Base-by-base conservation (phyloP, 2,113 vertebrate genomes). In the Rallus limicola region DNA sequence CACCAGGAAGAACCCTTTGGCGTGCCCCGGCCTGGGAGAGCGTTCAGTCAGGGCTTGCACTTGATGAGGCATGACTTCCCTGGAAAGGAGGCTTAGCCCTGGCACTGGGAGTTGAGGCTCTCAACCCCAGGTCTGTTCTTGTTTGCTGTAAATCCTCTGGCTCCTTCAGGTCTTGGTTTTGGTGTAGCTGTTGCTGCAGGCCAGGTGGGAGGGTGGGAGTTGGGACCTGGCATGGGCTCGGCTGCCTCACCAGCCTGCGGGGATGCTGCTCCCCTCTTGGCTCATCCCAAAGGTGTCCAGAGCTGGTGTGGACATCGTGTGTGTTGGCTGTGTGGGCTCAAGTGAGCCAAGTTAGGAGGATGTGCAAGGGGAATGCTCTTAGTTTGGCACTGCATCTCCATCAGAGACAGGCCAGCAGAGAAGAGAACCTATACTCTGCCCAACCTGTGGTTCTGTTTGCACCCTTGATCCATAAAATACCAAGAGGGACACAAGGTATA, bases 241-340 rank as follows among this genome's bases (percentile, higher is more conserved):
- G 31, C 55, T 55, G n/a, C 29, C 59, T 86, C 3, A 4, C 5
- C 38, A 67, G 38, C 44, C 11, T 4, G 8, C 18, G 64, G 81
- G 71, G 48, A 20, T 46, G 33, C 25, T 64, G 42, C 13, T 20
- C 7, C 68, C 6, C 16, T 72, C 40, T 48, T 58, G 68, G 20
- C 70, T 62, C 36, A 13, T 23, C 25, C 68, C 56, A 44, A 24
- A 40, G 60, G 50, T 56, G 46, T 80, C 48, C 44, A 11, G 46
- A 58, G 72, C 18, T 33, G 28, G 26, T 0, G 0, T 31, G 67
- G 80, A 33, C 9, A 5, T 16, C 0, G 2, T 8, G 62, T 12
- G 0, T 17, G 21, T 44, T 13, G 8, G 2, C 59, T 4, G 13
- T 0, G 1, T 36, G 34, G 44, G 69, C 55, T 65, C 7, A 16